Conservation (phyloP, 2,797 vertebrate genomes). For the Xerus rutilus region DNA sequence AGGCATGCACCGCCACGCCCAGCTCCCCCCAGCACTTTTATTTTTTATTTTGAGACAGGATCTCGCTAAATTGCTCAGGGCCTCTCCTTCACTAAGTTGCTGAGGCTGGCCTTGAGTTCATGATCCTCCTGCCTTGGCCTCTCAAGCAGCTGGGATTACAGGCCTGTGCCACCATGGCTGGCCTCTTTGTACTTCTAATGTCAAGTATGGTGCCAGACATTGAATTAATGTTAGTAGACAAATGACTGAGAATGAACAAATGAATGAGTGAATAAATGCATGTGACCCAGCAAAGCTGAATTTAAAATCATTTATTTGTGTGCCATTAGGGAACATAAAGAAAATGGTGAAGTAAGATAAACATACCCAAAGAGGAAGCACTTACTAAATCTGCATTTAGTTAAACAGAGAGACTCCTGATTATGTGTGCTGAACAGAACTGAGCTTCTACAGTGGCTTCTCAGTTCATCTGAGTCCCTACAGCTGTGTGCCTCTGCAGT, state of each 20-base stretch:
- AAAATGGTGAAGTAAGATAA: background rate
- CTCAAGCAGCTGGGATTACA: too few relatives aligned
- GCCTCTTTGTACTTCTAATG: background rate
- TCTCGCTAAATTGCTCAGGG: too few relatives aligned
- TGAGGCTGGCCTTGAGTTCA: too few relatives aligned
- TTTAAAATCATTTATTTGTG: background rate
- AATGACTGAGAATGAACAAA: background rate
- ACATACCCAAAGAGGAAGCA: background rate
- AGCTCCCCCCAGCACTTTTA: too few relatives aligned
- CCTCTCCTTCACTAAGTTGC: too few relatives aligned
- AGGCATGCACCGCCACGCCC: too few relatives aligned
- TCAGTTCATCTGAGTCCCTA: background rate
- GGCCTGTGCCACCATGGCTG: too few relatives aligned
- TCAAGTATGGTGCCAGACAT: background rate
- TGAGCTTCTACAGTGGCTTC: background rate
- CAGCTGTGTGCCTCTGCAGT: background rate
- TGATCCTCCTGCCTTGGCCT: too few relatives aligned
- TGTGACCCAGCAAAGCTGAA: background rate
- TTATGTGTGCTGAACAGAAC: background rate
- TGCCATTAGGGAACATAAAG: background rate
- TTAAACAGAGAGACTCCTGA: background rate
- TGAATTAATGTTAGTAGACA: background rate
- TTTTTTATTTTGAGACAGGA: too few relatives aligned
- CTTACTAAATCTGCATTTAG: background rate
- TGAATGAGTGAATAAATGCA: background rate